Evolutionary conservation across 2,888 invertebrate species (phyloP).

Genomic region (Caenorhabditis sp.): DNA sequence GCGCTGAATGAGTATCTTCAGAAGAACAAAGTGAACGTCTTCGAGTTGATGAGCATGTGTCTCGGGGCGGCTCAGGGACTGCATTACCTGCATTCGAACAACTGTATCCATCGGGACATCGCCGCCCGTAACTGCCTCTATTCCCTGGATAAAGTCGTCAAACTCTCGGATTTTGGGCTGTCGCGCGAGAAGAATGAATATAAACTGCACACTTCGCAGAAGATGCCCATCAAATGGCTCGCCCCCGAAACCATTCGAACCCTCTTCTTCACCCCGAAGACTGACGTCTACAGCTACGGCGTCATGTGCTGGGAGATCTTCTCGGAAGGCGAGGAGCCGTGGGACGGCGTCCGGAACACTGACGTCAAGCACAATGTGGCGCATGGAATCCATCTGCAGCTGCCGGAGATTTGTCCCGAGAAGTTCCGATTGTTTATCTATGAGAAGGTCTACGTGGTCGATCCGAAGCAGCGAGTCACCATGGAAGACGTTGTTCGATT

Average conservation of each 20-base stretch:
- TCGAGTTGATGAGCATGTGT: conserved; percentile 39
- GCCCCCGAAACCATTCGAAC: conserved; percentile 60
- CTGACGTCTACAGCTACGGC: conserved; percentile 68
- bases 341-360: conserved; percentile 62
- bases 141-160: conserved; percentile 45
- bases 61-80: conserved; percentile 55
- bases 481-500: conserved; percentile 64
- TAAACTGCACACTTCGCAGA: conserved; percentile 44
- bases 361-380: conserved; percentile 57
- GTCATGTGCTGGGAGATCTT: conserved; percentile 68
- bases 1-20: conserved; percentile 23
- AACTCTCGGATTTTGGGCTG: conserved; percentile 66
- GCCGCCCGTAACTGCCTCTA: conserved; percentile 59
- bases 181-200: conserved; percentile 40
- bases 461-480: conserved; percentile 52
- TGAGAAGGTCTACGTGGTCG: conserved; percentile 62
- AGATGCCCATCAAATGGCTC: conserved; percentile 67
- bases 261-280: conserved; percentile 54
- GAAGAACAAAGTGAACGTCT: conserved; percentile 35
- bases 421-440: conserved; percentile 63
- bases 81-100: conserved; percentile 47
- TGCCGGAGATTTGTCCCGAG: conserved; percentile 63
- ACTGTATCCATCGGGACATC: conserved; percentile 55
- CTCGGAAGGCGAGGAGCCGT: conserved; percentile 67
- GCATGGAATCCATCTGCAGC: conserved; percentile 46